These are phyloP conservation scores for Pandemis corylana DNA, from an alignment of 2,888 invertebrate species.

Conservation along the genomic window DNA sequence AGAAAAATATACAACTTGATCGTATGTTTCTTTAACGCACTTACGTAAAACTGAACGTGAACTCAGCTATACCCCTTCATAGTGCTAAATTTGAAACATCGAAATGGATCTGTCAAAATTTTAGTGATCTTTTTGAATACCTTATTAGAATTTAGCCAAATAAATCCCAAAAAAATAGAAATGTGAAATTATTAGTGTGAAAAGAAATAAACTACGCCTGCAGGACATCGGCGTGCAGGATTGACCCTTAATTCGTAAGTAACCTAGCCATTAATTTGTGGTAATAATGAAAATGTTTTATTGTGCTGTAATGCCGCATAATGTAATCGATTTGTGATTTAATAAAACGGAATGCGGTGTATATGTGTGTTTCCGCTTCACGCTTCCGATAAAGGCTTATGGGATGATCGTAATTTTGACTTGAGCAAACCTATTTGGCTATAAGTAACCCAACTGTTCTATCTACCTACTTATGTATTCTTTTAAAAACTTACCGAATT, in stretches of 20 bases:
- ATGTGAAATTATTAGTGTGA: conserved; percentile 73
- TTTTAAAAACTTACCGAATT: neutral
- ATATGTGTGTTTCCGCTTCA: conserved; percentile 53
- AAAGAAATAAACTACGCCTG: conserved; percentile 53
- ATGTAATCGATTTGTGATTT: conserved; percentile 72
- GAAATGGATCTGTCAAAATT: conserved; percentile 72
- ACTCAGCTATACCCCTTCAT: conserved; percentile 48
- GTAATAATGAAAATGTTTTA: conserved; percentile 50
- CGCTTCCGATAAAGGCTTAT: conserved; percentile 52
- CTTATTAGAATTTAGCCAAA: conserved; percentile 55
- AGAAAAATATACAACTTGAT: neutral
- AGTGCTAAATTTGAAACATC: conserved; percentile 76
- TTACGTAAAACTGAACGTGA: conserved; percentile 52
- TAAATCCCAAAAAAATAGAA: conserved; percentile 60
- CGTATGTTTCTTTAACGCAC: neutral
- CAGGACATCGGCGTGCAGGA: conserved; percentile 61
- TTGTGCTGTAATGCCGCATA: conserved; percentile 65
- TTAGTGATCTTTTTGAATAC: conserved; percentile 56
- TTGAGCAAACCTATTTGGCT: conserved; percentile 34
- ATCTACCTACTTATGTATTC: conserved; percentile 11
- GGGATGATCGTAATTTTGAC: conserved; percentile 45
- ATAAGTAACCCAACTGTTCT: conserved; percentile 22
- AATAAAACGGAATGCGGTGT: conserved; percentile 56
- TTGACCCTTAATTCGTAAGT: conserved; percentile 69
- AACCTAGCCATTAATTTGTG: conserved; percentile 49